A percentile compares a stretch with the other conserved stretches of the same genome.
phyloP scores from a whole-genome alignment of 2,113 vertebrate species.

The Orcinus orca region DNA sequence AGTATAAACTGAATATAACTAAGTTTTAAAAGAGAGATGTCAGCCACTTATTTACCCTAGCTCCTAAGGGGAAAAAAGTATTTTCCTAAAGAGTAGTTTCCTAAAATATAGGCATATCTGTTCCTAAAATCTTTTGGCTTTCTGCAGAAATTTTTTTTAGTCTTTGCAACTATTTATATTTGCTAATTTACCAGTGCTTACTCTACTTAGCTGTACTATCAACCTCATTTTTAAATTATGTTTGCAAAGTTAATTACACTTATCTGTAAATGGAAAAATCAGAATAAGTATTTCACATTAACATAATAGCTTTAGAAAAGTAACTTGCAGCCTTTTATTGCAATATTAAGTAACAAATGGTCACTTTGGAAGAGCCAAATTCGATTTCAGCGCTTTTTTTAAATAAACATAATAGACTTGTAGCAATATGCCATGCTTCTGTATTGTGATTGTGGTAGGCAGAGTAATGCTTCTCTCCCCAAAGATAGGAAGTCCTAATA shows the following conservation, averaged over 20 bases:
- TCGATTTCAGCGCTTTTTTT: neutral
- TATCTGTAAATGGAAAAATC: constrained; percentile 41
- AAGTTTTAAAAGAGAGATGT: neutral
- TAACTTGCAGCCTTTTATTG: constrained; percentile 39
- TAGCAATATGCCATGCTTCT: neutral
- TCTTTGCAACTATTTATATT: constrained; percentile 15
- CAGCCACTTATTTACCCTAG: neutral
- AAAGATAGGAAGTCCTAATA: neutral
- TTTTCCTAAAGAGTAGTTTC: constrained; percentile 24
- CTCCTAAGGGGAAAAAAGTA: neutral
- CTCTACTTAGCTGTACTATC: neutral
- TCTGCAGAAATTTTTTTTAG: neutral
- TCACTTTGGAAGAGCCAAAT: neutral
- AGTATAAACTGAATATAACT: neutral
- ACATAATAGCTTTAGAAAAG: constrained; percentile 20
- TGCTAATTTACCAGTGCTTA: constrained; percentile 15
- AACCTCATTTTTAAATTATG: constrained; percentile 2
- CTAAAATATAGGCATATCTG: neutral
- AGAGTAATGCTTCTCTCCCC: neutral
- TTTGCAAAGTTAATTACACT: constrained; percentile 41
- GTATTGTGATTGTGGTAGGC: neutral
- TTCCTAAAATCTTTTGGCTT: constrained; percentile 4
- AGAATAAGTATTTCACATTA: constrained; percentile 15
- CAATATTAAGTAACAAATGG: constrained; percentile 3
- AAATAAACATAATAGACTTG: neutral